These are phyloP conservation scores for Phataginus tricuspis DNA, from an alignment of 2,797 vertebrate species.

Conservation along the genomic window DNA sequence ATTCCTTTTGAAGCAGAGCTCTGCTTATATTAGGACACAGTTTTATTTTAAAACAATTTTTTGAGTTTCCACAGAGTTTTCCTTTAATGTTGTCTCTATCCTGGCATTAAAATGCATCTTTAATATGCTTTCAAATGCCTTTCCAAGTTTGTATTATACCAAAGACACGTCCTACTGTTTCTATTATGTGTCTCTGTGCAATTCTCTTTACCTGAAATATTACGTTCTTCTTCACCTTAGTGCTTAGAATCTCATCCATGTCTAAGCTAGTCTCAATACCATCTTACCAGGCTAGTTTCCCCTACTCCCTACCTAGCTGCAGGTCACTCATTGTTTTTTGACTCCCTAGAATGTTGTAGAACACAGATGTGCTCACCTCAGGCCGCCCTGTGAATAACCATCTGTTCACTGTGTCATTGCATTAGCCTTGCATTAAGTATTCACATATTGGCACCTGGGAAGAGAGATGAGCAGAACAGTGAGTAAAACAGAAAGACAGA, in stretches of 20 bases:
- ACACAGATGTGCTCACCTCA: too few relatives aligned
- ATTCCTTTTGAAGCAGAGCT: constrained; percentile 17
- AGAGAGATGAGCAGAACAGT: background rate
- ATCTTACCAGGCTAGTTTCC: background rate
- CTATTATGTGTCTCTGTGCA: background rate
- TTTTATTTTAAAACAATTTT: background rate
- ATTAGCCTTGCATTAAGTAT: background rate
- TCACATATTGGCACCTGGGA: background rate
- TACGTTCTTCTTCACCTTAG: background rate
- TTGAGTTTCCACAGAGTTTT: background rate
- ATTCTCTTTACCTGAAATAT: background rate
- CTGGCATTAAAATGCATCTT: background rate
- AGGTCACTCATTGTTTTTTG: background rate
- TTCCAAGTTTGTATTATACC: background rate
- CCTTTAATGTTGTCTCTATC: background rate
- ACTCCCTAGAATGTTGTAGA: fast-evolving
- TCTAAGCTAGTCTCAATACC: background rate
- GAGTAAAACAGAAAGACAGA: background rate
- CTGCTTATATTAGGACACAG: background rate
- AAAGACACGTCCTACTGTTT: background rate
- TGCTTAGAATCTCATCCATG: background rate
- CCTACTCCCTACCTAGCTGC: background rate
- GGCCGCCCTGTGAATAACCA: too few relatives aligned
- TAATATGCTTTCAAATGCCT: background rate
- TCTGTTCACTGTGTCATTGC: background rate